These are phyloP conservation scores for Lycia hirtaria DNA, from an alignment of 2,888 invertebrate species.

Conservation along the genomic window DNA sequence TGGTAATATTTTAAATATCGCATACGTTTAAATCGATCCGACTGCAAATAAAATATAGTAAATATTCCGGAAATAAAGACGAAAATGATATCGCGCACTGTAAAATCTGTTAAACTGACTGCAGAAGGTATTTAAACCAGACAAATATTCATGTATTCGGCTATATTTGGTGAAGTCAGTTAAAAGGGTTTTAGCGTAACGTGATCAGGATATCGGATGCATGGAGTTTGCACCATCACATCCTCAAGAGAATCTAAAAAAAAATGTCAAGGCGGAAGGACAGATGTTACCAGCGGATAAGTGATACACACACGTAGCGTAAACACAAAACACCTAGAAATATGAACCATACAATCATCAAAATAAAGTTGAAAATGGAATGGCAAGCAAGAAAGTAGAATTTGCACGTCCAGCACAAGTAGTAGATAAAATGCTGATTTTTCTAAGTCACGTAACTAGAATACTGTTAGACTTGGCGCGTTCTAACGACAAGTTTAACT, in stretches of 20 bases:
- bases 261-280: constrained; percentile 56
- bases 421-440: constrained; percentile 60
- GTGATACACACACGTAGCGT: constrained; percentile 38
- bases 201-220: constrained; percentile 38
- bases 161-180: too few relatives aligned
- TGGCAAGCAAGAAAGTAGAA: constrained; percentile 17
- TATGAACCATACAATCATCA: constrained; percentile 12
- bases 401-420: constrained; percentile 36
- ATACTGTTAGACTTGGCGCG: constrained; percentile 58
- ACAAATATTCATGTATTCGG: too few relatives aligned
- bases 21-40: too few relatives aligned
- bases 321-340: constrained; percentile 8
- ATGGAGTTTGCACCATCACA: constrained; percentile 28
- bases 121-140: too few relatives aligned
- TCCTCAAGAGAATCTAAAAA: constrained; percentile 37
- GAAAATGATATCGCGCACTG: too few relatives aligned
- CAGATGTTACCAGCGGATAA: constrained; percentile 54
- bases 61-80: too few relatives aligned
- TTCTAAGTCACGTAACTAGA: constrained; percentile 68
- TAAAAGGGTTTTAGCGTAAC: constrained; percentile 5
- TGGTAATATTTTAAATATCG: too few relatives aligned
- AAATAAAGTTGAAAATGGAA: constrained; percentile 30
- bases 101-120: too few relatives aligned
- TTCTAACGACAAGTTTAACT: constrained; percentile 43
- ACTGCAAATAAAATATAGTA: too few relatives aligned